Base-by-base conservation (phyloP, 2,888 invertebrate genomes). In the Cyaniris semiargus region DNA sequence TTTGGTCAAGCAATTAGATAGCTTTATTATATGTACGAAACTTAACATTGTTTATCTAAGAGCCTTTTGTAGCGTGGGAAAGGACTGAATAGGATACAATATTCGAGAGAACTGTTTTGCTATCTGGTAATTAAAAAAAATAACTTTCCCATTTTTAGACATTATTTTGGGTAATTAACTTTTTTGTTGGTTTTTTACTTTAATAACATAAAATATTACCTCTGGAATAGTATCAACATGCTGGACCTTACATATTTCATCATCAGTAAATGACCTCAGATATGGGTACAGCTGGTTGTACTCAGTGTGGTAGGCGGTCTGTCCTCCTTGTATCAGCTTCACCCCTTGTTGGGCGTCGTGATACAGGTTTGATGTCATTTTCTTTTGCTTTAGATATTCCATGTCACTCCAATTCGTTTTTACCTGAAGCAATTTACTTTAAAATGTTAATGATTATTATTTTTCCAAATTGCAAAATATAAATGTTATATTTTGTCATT, bases 351-450 rank as follows among this genome's bases (percentile, higher is more conserved):
- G 83, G 0, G 89, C 80, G 34, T 86, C 84, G 78, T 87, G 86
- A 79, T 92, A 93, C 76, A 92, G 87, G 5, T 83, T 85, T 0
- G 88, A 80, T 0, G 88, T 89, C 82, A 84, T 85, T 79, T 92
- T 92, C 80, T 88, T 93, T 77, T 83, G 87, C 76, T 92, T 92
- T 1, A 92, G 79, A 74, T 92, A 92, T 80, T 92, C 92, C 15
- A 93, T 79, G 5, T 92, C 92, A 0, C 84, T 84, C 87, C 88
- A 87, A 44, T 86, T 85, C 0, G 90, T 89, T 81, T 88, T 83
- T 1, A 87, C 87, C 92, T 92, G 76, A 66, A 53, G 18, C 2
- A 13, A 27, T 44, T 18, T 31, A 18, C n/a, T 3, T 10, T 75
- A 2, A 38, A 38, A 38, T 34, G 34, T 34, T n/a, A n/a, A n/a